Evolutionary conservation across 2,888 invertebrate species (phyloP), one percentile per base, ranked within the genome.

Genomic region (Anodontia alba): DNA sequence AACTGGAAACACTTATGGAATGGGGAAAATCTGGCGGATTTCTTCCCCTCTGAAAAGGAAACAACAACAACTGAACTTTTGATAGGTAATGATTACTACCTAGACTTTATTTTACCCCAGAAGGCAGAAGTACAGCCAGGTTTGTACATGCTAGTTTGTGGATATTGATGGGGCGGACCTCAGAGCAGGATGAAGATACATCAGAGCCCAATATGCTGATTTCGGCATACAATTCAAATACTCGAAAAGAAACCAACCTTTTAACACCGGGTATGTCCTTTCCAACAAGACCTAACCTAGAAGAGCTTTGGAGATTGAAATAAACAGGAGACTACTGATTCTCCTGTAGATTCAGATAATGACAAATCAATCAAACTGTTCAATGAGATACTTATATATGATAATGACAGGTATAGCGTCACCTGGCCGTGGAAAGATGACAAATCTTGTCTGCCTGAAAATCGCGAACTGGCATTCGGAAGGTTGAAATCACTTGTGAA

Each of bases 341-440:
- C 69, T 43, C 43, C 69, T 69, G 29, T 43, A 43, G 69, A 69
- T 69, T 46, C 46, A 8, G 71, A 43, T 42, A 33, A 69, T 42
- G 69, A 38, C 23, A 42, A 23, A 46, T 5, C 71, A 71, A 7
- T 51, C 3, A 33, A 71, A 17, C 12, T n/a, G n/a, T 73, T 62
- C 8, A 62, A 62, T 42, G 29, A 73, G 43, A 51, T 38, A 51
- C 23, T 73, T 26, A 73, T 15, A 62, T 69, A n/a, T 68, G 62
- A 75, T 31, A 51, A 79, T 31, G 68, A 42, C 10, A 67, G 75
- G 68, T 76, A 82, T 46, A 49, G 72, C 33, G 82, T 76, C 17
- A 78, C 75, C 3, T 79, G 72, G 76, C 82, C 82, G 26, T 78
- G 78, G 75, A 78, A 81, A 66, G 71, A 74, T 20, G 49, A 72